Percentiles rank a stretch among this genome's conserved stretches.
phyloP scores from a whole-genome alignment of 2,113 vertebrate genomes.

The Stercorarius parasiticus region DNA sequence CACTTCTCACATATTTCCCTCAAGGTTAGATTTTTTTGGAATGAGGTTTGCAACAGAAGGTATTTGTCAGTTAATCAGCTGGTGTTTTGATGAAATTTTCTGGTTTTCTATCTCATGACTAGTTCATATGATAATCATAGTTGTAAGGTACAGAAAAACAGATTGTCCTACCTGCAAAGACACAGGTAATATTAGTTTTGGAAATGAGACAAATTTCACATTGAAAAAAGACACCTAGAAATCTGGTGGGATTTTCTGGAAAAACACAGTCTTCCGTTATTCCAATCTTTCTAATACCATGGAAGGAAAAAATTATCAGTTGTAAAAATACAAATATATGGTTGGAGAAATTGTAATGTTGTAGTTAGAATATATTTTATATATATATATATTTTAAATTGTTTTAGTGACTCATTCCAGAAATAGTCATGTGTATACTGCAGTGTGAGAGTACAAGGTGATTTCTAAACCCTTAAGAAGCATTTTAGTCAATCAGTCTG shows the following conservation, averaged over 20 bases:
- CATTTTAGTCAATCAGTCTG: background rate
- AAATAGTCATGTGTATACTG: background rate
- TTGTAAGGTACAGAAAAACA: background rate
- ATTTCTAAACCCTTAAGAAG: background rate
- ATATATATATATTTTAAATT: background rate
- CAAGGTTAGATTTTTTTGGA: background rate
- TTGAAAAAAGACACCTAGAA: background rate
- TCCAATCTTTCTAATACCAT: background rate
- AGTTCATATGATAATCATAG: background rate
- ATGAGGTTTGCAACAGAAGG: background rate
- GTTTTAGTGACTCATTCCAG: background rate
- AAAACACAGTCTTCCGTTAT: background rate
- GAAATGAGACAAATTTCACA: background rate
- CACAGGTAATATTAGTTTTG: background rate
- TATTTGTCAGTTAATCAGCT: conserved; percentile 11
- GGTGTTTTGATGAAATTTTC: background rate
- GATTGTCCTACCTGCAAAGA: background rate
- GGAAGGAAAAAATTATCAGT: background rate
- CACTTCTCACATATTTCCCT: background rate
- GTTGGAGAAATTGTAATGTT: background rate
- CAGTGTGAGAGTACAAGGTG: background rate
- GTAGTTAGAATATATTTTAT: background rate
- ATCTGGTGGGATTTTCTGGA: background rate
- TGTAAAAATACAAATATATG: background rate
- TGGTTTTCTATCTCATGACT: background rate